Evolutionary conservation across 1,140 invertebrate species (phyloP).

Genomic region (roundworm (Caenorhabditis elegans)): DNA sequence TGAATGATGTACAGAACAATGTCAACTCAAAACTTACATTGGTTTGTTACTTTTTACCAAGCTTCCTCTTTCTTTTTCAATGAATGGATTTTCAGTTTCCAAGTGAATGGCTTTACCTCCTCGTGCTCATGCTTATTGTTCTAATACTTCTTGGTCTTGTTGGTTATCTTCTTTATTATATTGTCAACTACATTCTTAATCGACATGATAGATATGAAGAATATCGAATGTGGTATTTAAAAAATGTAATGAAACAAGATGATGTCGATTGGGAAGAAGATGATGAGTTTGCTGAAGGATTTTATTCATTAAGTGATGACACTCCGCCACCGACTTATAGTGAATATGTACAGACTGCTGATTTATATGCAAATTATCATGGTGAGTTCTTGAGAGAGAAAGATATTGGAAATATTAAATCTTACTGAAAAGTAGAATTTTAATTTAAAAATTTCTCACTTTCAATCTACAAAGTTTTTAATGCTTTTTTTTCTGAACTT

Average conservation of each 20-base stretch:
- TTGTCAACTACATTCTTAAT: not conserved
- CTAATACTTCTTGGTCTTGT: not conserved
- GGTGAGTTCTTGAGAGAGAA: not conserved
- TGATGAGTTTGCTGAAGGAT: constrained; percentile 1
- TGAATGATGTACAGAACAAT: constrained; percentile 25
- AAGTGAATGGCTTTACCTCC: constrained; percentile 13
- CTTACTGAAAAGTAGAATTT: too few species aligned
- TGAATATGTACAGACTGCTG: constrained; percentile 27
- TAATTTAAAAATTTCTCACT: too few species aligned
- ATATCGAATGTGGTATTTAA: constrained; percentile 11
- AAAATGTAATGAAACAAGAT: not conserved
- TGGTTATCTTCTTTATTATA: not conserved
- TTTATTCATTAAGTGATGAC: constrained; percentile 19
- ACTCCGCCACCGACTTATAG: constrained; percentile 30
- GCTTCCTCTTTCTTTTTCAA: not conserved
- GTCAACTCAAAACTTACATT: constrained; percentile 7
- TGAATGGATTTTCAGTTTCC: constrained; percentile 27
- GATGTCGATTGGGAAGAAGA: not conserved
- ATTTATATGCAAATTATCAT: constrained; percentile 28
- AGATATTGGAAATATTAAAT: too few species aligned
- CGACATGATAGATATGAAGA: constrained; percentile 1
- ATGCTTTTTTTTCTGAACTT: too few species aligned
- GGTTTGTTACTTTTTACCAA: not conserved
- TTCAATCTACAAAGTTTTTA: too few species aligned
- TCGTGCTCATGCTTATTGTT: not conserved